Evolutionary conservation across 2,888 invertebrate species (phyloP), one percentile per base, ranked within the genome.

Genomic region (Melieria omissa): DNA sequence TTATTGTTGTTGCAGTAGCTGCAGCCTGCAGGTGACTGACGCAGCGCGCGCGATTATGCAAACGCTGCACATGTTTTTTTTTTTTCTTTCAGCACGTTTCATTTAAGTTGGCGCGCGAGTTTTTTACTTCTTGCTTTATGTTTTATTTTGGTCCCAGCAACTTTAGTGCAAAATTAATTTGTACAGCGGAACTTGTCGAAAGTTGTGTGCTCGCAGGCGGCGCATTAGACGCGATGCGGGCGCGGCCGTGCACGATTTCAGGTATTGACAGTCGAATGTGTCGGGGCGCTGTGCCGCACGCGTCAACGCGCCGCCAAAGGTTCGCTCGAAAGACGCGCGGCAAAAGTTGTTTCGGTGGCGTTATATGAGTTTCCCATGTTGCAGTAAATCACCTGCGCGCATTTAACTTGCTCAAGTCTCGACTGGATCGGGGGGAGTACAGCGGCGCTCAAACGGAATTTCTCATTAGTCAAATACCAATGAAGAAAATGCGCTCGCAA

Each of bases 171-270:
- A 82, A 82, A 82, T 82, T 82, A 84, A 82, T 82, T 82, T 84
- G 81, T 78, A 80, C 77, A 83, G 80, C 80, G 82, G 80, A 82
- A 83, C 80, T 82, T 82, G 80, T 77, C 77, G 80, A 45, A 80
- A 83, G 82, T 29, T 29, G 2, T 29, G 29, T 29, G 29, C 3
- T 29, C 29, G 29, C 29, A 29, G 29, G 29, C 29, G 29, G 29
- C 29, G 29, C 29, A 29, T 29, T 29, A 29, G 29, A 29, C 29
- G 29, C 29, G 2, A 29, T 29, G 29, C 29, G 29, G 29, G 29
- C 16, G 16, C 16, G 16, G 29, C 2, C 29, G 29, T 29, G 29
- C 29, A 29, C 16, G 12, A 14, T 12, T 54, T 54, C 16, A 7
- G 7, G 16, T 16, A 63, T 49, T 63, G 49, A 12, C 63, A 63